These are phyloP conservation scores for Chelonus insularis DNA, from an alignment of 1,140 invertebrate genomes.

Conservation along the genomic window DNA sequence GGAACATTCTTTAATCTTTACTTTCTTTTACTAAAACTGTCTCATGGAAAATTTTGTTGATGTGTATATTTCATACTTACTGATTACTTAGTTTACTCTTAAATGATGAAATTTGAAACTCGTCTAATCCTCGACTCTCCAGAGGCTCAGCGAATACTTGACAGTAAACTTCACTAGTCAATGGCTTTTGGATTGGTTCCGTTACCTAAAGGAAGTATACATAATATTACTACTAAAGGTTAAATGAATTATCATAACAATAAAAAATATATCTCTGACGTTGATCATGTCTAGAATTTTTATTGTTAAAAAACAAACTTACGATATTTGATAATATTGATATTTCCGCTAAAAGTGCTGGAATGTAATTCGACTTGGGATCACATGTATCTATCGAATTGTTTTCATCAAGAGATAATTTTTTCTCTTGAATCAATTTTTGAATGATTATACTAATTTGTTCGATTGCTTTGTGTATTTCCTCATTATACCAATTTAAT, in stretches of 20 bases:
- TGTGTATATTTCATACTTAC: slow-evolving; percentile 6
- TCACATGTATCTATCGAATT: too few species aligned
- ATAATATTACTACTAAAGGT: not conserved
- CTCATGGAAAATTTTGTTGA: not conserved
- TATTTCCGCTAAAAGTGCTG: not conserved
- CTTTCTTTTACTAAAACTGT: not conserved
- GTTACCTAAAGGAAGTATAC: not conserved
- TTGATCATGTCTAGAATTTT: not conserved
- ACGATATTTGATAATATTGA: slow-evolving; percentile 3
- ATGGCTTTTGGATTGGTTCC: not conserved
- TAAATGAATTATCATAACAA: slow-evolving; percentile 2
- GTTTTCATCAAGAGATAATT: too few species aligned
- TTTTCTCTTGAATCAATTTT: not conserved
- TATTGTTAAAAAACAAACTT: too few species aligned
- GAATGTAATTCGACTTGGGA: too few species aligned
- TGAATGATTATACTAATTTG: slow-evolving; percentile 25
- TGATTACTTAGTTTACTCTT: not conserved
- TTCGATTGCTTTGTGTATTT: slow-evolving; percentile 22
- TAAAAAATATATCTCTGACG: slow-evolving; percentile 2
- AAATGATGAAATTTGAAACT: not conserved
- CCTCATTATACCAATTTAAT: slow-evolving; percentile 29
- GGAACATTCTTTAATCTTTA: slow-evolving; percentile 5
- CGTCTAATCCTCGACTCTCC: not conserved
- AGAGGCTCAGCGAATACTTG: not conserved
- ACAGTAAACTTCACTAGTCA: not conserved